Evolutionary conservation across 64 coral and sea anemone species (phyloP).

Genomic region (Platygyra sinensis): DNA sequence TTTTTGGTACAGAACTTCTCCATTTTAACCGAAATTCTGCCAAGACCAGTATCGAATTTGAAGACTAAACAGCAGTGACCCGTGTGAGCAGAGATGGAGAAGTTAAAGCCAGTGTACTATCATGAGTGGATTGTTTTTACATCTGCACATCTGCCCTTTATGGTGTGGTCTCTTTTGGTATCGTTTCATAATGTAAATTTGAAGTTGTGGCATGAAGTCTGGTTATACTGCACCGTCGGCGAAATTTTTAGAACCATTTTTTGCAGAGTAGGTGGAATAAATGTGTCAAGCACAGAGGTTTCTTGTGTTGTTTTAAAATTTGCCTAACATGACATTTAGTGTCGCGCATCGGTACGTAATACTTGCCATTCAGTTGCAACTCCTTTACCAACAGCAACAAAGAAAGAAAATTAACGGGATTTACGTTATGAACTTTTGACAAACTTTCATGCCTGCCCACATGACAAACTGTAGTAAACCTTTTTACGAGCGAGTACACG

Average conservation of each 20-base stretch:
- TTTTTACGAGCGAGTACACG: too few relatives aligned
- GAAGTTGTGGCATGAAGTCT: not conserved
- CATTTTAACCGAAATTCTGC: slow-evolving; percentile 51
- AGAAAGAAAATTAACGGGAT: too few relatives aligned
- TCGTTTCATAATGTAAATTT: not conserved
- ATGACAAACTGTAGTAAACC: too few relatives aligned
- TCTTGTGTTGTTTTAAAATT: not conserved
- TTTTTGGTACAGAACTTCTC: slow-evolving; percentile 55
- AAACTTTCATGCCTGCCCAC: too few relatives aligned
- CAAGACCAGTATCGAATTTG: slow-evolving; percentile 35
- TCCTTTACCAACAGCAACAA: too few relatives aligned
- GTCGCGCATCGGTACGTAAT: too few relatives aligned
- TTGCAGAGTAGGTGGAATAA: not conserved
- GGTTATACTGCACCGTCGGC: not conserved
- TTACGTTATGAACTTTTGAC: too few relatives aligned
- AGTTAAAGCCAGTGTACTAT: not conserved
- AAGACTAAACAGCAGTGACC: slow-evolving; percentile 38
- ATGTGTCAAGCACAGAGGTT: not conserved
- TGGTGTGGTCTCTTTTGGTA: too few relatives aligned
- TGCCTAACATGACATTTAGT: not conserved
- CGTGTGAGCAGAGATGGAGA: not conserved
- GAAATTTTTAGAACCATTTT: not conserved
- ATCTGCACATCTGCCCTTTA: not conserved
- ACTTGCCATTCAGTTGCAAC: too few relatives aligned
- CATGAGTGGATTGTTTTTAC: not conserved